Conservation (phyloP, 1,140 invertebrate species). For the Aphidius gifuensis region DNA sequence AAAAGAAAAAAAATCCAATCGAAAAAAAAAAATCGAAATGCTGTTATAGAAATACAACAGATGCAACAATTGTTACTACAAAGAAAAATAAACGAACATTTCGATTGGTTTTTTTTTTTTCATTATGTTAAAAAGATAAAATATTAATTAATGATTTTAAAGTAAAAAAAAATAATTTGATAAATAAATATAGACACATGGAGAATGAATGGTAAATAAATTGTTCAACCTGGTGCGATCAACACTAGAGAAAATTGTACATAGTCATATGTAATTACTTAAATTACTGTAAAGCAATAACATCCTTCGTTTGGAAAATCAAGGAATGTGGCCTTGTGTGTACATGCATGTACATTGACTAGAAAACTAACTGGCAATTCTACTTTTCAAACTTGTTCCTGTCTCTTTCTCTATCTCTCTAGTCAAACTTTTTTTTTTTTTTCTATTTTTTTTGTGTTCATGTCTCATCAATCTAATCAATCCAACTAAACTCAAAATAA, state of each 20-base stretch:
- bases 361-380: slow-evolving; percentile 30
- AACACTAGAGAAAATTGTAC: slow-evolving; percentile 5
- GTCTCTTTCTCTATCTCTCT: not conserved
- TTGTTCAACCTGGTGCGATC: not conserved
- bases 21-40: not conserved
- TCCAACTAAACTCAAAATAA: not conserved
- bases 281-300: slow-evolving; percentile 14
- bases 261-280: slow-evolving; percentile 7
- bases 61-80: slow-evolving; percentile 10
- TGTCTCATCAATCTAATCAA: too few species aligned
- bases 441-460: not conserved
- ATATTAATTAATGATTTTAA: too few species aligned
- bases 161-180: too few species aligned
- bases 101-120: too few species aligned
- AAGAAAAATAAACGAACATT: not conserved
- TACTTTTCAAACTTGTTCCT: slow-evolving; percentile 39
- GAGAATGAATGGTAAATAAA: not conserved
- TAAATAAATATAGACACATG: not conserved
- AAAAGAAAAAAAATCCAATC: slow-evolving; percentile 11
- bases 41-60: not conserved
- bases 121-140: too few species aligned
- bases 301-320: not conserved
- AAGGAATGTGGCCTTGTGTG: too few species aligned
- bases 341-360: not conserved
- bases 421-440: not conserved